Conservation (phyloP, 1,140 invertebrate species). For the Nasonia giraulti region DNA sequence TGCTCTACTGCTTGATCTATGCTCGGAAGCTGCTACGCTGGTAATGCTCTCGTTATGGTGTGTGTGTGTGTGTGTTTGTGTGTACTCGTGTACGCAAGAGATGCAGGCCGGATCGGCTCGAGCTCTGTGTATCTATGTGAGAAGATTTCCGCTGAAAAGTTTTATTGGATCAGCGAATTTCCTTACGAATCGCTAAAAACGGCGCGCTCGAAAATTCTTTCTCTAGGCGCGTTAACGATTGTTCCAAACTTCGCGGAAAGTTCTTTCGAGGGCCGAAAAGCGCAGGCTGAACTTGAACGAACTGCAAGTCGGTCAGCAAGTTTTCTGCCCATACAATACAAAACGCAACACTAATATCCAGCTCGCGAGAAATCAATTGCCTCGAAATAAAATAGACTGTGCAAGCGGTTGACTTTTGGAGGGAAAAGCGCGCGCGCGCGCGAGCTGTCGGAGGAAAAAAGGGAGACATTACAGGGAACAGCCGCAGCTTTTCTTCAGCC, state of each 20-base stretch:
- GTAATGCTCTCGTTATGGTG: no score
- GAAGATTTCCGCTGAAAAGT: no score
- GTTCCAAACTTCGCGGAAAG: no score
- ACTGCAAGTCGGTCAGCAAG: no score
- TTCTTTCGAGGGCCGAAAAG: background rate
- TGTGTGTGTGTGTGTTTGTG: no score
- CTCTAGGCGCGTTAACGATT: background rate
- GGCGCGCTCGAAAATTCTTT: no score
- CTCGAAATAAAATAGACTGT: background rate
- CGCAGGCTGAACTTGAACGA: no score
- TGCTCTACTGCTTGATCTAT: background rate
- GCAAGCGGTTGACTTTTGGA: background rate
- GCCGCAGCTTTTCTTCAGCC: slow-evolving; percentile 3
- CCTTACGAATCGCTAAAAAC: background rate
- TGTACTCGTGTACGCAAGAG: no score
- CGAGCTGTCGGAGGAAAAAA: slow-evolving; percentile 16
- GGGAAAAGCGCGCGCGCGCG: slow-evolving; percentile 27
- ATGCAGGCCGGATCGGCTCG: no score
- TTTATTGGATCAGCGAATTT: background rate
- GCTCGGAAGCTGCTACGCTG: background rate
- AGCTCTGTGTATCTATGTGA: no score
- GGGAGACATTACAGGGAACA: background rate
- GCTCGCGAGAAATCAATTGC: background rate
- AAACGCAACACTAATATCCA: no score
- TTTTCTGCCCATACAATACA: no score